A percentile compares a stretch with the other conserved stretches of the same genome.
phyloP scores from a whole-genome alignment of 2,797 vertebrate species.

The Heteromormyrus szaboi region DNA sequence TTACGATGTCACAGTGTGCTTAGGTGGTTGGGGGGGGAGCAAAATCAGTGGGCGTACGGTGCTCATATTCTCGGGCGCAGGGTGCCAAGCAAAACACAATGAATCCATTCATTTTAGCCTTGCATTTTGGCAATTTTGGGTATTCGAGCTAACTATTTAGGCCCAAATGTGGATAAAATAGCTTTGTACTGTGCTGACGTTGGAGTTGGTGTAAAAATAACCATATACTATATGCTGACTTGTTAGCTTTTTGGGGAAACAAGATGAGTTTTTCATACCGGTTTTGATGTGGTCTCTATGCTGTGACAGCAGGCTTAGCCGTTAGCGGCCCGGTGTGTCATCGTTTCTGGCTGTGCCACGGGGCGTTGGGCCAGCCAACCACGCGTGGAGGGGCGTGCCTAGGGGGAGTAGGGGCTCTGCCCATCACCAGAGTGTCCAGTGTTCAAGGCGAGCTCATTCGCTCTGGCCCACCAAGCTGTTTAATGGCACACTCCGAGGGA shows the following conservation, averaged over 20 bases:
- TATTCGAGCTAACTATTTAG: background rate
- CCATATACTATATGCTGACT: background rate
- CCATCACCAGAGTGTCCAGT: background rate
- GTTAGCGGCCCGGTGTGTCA: background rate
- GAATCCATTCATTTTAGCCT: background rate
- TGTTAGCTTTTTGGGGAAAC: background rate
- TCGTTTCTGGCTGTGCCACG: background rate
- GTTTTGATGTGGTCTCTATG: background rate
- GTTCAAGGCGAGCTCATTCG: background rate
- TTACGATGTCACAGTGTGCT: background rate
- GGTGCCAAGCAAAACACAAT: background rate
- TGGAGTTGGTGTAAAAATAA: background rate
- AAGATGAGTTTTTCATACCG: background rate
- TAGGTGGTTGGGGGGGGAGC: background rate
- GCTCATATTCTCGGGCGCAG: background rate
- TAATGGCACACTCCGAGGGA: background rate
- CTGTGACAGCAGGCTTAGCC: slow-evolving; percentile 7
- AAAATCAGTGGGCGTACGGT: background rate
- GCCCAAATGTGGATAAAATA: background rate
- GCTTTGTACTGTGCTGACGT: background rate
- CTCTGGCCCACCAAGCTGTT: slow-evolving; percentile 21
- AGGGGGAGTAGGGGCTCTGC: background rate
- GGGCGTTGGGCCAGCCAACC: background rate
- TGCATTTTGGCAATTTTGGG: background rate
- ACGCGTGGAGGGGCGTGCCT: background rate